Base-by-base conservation (phyloP, 1,140 invertebrate species). In the Drosophila biarmipes region DNA sequence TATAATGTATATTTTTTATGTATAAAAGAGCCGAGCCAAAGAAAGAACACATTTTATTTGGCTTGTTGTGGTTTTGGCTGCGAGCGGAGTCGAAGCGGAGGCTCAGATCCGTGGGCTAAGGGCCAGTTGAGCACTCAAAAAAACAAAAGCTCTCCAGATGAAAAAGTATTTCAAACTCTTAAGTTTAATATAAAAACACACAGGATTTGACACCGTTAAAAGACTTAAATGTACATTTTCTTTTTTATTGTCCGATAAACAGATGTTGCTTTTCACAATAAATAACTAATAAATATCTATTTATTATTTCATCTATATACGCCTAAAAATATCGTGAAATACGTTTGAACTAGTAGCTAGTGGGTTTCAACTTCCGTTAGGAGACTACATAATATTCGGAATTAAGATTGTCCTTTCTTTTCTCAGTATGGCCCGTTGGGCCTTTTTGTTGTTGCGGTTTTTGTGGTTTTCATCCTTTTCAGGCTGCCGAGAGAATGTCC, bases 31-130 rank as follows among this genome's bases (percentile, higher is more conserved):
- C 15, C 24, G 34, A 34, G 46, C 45, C 45, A 81, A 78, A 59
- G 63, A 74, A 75, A 78, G 57, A 48, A 68, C 68, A 63, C 78
- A 85, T 81, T 81, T 81, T 71, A 86, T 87, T 86, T 87, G 74
- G 82, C 81, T 86, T 87, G 78, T 87, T 86, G 81, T 63, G 81
- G 81, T 78, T 72, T 69, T 74, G 59, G 77, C 35, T 55, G 58
- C 68, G 19, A 73, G 51, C 56, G 40, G 31, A 62, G 40, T 46
- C 51, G 51, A 53, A 69, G 67, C 48, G 37, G 43, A 53, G 63
- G 53, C 46, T 52, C 38, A 51, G 15, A 37, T 61, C 62, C 43
- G 40, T 15, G 24, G 21, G 45, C 45, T 24, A 37, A 27, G 27
- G 37, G 37, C 34, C 58, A 34, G 10, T 19, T 17, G 7, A 27